Evolutionary conservation across 2,797 vertebrate genomes (phyloP).

Genomic region (Merluccius polli): DNA sequence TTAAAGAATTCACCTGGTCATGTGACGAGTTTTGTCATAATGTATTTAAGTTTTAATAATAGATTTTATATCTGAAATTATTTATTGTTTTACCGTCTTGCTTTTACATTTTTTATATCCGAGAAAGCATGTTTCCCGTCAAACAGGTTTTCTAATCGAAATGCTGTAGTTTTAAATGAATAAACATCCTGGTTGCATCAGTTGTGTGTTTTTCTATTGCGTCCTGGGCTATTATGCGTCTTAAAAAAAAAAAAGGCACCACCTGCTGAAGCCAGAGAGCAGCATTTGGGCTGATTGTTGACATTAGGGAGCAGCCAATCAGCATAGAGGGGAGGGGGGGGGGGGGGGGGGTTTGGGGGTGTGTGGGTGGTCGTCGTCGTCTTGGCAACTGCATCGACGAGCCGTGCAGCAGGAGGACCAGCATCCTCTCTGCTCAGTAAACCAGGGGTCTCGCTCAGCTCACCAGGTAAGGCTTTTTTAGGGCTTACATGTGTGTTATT

Average conservation of each 20-base stretch:
- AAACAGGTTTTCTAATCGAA: too few species aligned
- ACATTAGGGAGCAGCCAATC: slow-evolving; percentile 35
- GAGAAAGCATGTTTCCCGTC: neutral
- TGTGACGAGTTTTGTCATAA: too few species aligned
- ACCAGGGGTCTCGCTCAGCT: neutral
- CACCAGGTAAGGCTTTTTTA: neutral
- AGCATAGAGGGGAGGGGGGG: neutral
- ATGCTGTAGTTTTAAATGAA: neutral
- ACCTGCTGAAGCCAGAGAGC: neutral
- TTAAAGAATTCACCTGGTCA: neutral
- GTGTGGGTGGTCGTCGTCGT: slow-evolving; percentile 19
- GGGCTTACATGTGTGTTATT: neutral
- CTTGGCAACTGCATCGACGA: slow-evolving; percentile 60
- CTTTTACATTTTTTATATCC: neutral
- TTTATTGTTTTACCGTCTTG: neutral
- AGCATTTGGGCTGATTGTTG: neutral
- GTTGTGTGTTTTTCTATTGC: neutral
- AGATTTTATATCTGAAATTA: neutral
- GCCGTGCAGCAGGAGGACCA: slow-evolving; percentile 36
- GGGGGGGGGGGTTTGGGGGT: too few species aligned
- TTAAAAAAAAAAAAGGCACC: neutral
- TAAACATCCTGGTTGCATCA: neutral
- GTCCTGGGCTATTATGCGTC: neutral
- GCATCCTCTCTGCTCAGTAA: slow-evolving; percentile 20
- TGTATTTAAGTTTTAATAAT: too few species aligned